Evolutionary conservation across 2,797 vertebrate species (phyloP), one percentile per base, ranked within the genome.

Genomic region (Tolypeutes matacus): DNA sequence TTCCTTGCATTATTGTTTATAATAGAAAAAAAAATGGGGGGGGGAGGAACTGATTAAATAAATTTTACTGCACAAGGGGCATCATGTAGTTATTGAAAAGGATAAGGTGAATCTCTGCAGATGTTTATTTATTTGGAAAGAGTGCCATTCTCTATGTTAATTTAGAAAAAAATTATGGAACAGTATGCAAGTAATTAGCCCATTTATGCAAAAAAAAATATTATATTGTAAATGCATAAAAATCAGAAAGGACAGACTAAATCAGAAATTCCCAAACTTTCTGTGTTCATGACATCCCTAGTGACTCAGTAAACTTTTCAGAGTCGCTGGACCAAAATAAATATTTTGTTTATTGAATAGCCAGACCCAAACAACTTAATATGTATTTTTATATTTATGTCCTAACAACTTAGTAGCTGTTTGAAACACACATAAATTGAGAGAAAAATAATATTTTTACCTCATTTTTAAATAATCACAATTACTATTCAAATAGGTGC

Each of bases 11-110:
- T 56, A 39, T 34, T 75, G 36, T 86, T 86, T 62, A 77, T 69
- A 51, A n/a, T 29, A 78, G 58, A n/a, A n/a, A 20, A 7, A 81
- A 84, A 67, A 86, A 53, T n/a, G 60, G 62, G 46, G 36, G 72
- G 25, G 77, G 39, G 72, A 36, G 62, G 51, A 8, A 56, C 42
- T 86, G 64, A 39, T 82, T 90, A 80, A 87, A 93, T 86, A 86
- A 77, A 42, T 90, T 78, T 86, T 56, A 90, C n/a, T 67, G 73
- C 20, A 76, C 15, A 49, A 78, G 56, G 7, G 12, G 18, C 31
- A 65, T 14, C 36, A 42, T 51, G 36, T 15, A 89, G 31, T 34
- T 92, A 72, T 80, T 87, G 46, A 80, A 92, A 90, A 86, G n/a
- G 42, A 49, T 27, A 80, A 82, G 49, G 17, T 23, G 58, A 56